Base-by-base conservation (phyloP, 2,797 vertebrate species). In the Cyprinella venusta region DNA sequence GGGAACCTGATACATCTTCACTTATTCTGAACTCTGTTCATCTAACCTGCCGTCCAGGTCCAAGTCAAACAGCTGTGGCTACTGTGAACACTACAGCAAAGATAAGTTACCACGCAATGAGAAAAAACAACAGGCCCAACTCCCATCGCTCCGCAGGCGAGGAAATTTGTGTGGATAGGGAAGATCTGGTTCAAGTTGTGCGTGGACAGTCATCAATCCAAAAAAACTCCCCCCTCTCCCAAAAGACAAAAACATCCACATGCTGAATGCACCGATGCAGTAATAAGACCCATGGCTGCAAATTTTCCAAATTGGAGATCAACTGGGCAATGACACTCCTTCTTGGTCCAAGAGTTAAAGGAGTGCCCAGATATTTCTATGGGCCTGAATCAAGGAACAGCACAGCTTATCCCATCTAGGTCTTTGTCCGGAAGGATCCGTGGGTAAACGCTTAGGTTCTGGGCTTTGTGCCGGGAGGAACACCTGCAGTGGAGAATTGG, bases 401-500 rank as follows among this genome's bases (percentile, higher is more conserved):
- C 56, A 45, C 74, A 67, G 61, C 81, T 76, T 45, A 63, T 86
- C 68, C 82, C 65, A 42, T 54, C 78, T 75, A 59, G 68, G 30
- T 72, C 64, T 84, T 45, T 71, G 42, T 87, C 71, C 79, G 63
- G 81, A 83, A 79, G 80, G 67, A 82, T 65, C 74, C 50, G 6
- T 78, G 72, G 59, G 77, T 82, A 75, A 65, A 8, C 26, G 40
- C 54, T 74, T 38, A 52, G 10, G 6, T 72, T 80, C 83, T 87
- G 77, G 81, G 87, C 86, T 56, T 36, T 18, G 50, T 76, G 84
- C 86, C 72, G 33, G 81, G 54, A 76, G 38, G 74, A 82, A 87
- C 86, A 90, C 88, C 89, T 90, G 88, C 83, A 84, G 81, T 40
- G 59, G 75, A 79, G 61, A 75, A 71, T 15, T 38, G 26, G 45